Base-by-base conservation (phyloP, 2,113 vertebrate species). In the Xiphias gladius region DNA sequence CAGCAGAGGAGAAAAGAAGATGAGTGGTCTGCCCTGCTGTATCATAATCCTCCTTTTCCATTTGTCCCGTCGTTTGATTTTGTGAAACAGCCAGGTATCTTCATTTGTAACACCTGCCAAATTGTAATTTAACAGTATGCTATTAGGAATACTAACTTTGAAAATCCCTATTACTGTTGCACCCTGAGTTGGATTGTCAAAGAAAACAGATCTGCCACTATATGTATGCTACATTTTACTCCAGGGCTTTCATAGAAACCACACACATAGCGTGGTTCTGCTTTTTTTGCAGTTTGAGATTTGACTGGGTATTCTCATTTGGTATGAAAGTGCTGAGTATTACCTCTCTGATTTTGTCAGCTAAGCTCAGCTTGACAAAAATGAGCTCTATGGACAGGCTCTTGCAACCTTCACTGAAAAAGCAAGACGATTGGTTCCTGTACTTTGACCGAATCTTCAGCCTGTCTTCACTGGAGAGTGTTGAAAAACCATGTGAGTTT, bases 371-470 rank as follows among this genome's bases (percentile, higher is more conserved):
- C 64, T 83, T 83, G 63, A 63, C 83, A 76, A 64, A 80, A 54
- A 43, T 0, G 1, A 87, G 77, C 55, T 89, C 83, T 58, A 0
- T 90, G 64, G 86, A 93, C 55, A 88, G 80, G 0, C 68, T 89
- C 5, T 63, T 85, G 61, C 79, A 74, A 37, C 87, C 79, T 30
- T 12, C 58, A 58, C 66, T 39, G 16, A 72, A 58, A 73, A 68
- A 70, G 30, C 76, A 78, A 55, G 92, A 92, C 28, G 91, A 95
- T 3, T 96, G 95, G 94, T 90, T 79, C 83, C 59, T 91, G 26
- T 79, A 86, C 77, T 91, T 94, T 26, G 90, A 93, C 57, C 84
- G 14, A 63, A 54, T 22, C 28, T 12, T 52, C 73, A 73, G 59
- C 73, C 24, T 20, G 2, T 72, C 83, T 17, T 64, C 67, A 1